These are phyloP conservation scores for Trachurus trachurus DNA, from an alignment of 2,797 vertebrate species.

Conservation along the genomic window DNA sequence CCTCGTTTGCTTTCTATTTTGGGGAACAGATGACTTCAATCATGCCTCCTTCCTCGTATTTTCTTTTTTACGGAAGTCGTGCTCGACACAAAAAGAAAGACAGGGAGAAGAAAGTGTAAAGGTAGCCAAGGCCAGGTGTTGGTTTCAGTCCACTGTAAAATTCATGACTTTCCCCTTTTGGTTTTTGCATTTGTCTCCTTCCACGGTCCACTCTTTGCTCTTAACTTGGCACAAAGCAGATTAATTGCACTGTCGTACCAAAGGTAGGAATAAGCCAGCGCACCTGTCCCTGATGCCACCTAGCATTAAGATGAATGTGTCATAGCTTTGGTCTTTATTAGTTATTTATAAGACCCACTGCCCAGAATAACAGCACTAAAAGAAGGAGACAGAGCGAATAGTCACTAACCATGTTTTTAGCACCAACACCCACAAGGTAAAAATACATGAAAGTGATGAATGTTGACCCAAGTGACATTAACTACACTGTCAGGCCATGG, in stretches of 20 bases:
- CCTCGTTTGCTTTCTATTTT: slow-evolving; percentile 57
- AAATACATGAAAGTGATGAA: slow-evolving; percentile 37
- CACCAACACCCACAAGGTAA: slow-evolving; percentile 13
- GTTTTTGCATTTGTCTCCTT: slow-evolving; percentile 75
- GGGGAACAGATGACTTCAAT: slow-evolving; percentile 34
- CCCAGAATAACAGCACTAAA: slow-evolving; percentile 78
- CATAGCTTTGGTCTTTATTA: slow-evolving; percentile 76
- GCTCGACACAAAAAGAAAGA: neutral
- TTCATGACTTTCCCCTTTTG: slow-evolving; percentile 81
- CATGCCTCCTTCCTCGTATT: neutral
- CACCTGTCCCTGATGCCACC: slow-evolving; percentile 78
- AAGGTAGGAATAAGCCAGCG: slow-evolving; percentile 65
- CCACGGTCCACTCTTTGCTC: slow-evolving; percentile 59
- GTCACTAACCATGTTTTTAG: slow-evolving; percentile 33
- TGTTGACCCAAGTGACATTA: slow-evolving; percentile 49
- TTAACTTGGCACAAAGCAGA: slow-evolving; percentile 74
- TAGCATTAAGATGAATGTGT: slow-evolving; percentile 77
- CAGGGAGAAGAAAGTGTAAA: slow-evolving; percentile 31
- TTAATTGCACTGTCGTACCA: slow-evolving; percentile 75
- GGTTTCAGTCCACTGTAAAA: slow-evolving; percentile 77
- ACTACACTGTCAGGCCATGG: slow-evolving; percentile 14
- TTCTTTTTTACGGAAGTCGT: slow-evolving; percentile 32
- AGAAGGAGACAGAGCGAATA: slow-evolving; percentile 36
- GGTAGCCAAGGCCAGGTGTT: slow-evolving; percentile 62
- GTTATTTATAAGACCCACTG: slow-evolving; percentile 79